phyloP scores from a whole-genome alignment of 1,140 invertebrate species.

The Drosophila littoralis region DNA sequence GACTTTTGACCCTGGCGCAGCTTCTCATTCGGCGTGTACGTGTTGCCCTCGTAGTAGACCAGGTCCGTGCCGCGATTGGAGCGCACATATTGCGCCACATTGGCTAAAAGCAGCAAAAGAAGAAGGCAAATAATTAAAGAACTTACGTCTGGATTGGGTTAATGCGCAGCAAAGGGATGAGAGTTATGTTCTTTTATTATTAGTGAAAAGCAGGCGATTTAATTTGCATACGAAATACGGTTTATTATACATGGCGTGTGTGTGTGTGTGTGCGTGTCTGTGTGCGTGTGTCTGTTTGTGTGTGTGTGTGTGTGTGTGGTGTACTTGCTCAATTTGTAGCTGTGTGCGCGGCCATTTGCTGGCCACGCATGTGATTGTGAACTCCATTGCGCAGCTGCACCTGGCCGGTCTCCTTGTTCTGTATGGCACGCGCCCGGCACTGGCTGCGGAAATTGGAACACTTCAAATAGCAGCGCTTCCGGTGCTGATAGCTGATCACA shows the following conservation, averaged over 20 bases:
- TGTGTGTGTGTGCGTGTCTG: conserved; percentile 8
- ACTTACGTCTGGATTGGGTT: too few relatives aligned
- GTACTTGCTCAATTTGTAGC: conserved; percentile 31
- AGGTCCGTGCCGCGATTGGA: conserved; percentile 78
- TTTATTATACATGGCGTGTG: conserved; percentile 54
- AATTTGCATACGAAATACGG: conserved; percentile 30
- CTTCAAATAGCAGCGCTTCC: conserved; percentile 72
- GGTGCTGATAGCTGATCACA: conserved; percentile 70
- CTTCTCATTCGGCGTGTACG: conserved; percentile 83
- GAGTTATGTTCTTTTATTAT: conserved; percentile 17
- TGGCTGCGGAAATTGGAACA: conserved; percentile 71
- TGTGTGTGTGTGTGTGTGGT: conserved; percentile 3
- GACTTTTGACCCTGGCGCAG: conserved; percentile 61
- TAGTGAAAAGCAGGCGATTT: conserved; percentile 61
- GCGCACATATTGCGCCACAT: conserved; percentile 67
- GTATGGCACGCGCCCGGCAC: conserved; percentile 73
- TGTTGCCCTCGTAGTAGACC: conserved; percentile 75
- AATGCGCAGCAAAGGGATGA: conserved; percentile 7
- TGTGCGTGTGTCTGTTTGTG: neutral
- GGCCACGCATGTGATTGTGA: conserved; percentile 64
- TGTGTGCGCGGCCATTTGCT: conserved; percentile 4
- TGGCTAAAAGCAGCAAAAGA: conserved; percentile 9
- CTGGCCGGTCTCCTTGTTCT: conserved; percentile 60
- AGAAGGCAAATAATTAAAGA: neutral
- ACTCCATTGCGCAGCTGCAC: conserved; percentile 52